Conservation (phyloP, 2,113 vertebrate species). For the Elachura formosa region DNA sequence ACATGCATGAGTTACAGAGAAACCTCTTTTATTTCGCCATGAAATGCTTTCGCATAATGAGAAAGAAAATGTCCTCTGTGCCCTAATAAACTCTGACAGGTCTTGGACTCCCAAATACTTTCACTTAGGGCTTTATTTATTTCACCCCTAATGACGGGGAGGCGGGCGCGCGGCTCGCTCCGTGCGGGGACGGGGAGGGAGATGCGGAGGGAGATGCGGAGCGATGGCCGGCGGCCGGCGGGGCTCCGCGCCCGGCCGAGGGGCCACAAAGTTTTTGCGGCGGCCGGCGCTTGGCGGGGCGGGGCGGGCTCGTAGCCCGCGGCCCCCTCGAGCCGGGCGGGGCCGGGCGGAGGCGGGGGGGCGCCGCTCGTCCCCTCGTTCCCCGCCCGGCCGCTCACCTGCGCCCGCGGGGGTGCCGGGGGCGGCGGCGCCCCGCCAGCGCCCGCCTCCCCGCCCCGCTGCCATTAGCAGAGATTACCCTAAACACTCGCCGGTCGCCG, state of each 20-base stretch:
- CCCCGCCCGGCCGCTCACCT: neutral
- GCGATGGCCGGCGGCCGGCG: neutral
- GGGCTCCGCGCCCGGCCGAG: neutral
- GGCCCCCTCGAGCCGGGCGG: too few relatives aligned
- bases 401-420: neutral
- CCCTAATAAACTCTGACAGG: constrained; percentile 74
- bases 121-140: constrained; percentile 70
- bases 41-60: constrained; percentile 75
- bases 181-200: neutral
- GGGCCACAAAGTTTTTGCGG: neutral
- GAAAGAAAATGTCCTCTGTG: constrained; percentile 75
- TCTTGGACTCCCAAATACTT: constrained; percentile 74
- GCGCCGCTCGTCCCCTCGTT: fast-evolving
- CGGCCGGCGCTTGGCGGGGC: neutral
- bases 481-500: constrained; percentile 70
- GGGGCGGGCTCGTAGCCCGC: neutral
- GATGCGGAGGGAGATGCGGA: too few relatives aligned
- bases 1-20: constrained; percentile 71
- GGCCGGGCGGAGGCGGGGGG: too few relatives aligned
- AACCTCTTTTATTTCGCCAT: constrained; percentile 72
- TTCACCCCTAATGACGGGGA: constrained; percentile 31
- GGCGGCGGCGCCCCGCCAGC: neutral
- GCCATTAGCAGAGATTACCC: constrained; percentile 74
- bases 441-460: constrained; percentile 65
- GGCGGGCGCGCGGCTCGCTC: neutral